Evolutionary conservation across 2,113 vertebrate genomes (phyloP).

Genomic region (Hydrolagus affinis): DNA sequence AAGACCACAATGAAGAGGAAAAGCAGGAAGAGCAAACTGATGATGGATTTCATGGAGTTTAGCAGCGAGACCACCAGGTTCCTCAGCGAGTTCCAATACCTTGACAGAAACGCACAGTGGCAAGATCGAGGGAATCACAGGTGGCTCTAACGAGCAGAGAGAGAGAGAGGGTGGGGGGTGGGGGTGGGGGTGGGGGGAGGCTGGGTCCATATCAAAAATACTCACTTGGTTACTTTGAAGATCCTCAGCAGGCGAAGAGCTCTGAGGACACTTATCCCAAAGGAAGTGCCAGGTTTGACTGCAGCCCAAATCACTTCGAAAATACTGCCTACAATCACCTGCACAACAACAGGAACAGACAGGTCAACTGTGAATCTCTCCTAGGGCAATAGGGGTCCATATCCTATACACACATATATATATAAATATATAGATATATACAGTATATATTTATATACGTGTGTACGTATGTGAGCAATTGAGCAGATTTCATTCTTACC

Average conservation of each 20-base stretch:
- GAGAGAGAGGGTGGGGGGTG: no score
- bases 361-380: not conserved
- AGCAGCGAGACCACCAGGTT: conserved; percentile 90
- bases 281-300: conserved; percentile 84
- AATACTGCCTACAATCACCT: conserved; percentile 94
- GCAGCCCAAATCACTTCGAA: conserved; percentile 94
- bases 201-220: conserved; percentile 30
- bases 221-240: conserved; percentile 96
- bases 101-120: conserved; percentile 34
- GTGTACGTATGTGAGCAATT: not conserved
- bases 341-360: conserved; percentile 30
- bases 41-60: conserved; percentile 96
- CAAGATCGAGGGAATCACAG: fast-evolving
- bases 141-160: fast-evolving
- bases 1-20: conserved; percentile 97
- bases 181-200: no score
- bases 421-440: no score
- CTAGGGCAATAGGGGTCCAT: not conserved
- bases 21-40: conserved; percentile 88
- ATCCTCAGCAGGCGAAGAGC: conserved; percentile 82
- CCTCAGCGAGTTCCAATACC: conserved; percentile 92
- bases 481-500: conserved; percentile 54
- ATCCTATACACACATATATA: not conserved
- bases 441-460: not conserved
- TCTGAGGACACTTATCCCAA: conserved; percentile 86